Conservation (phyloP, 2,797 vertebrate species). For the Micromesistius poutassou region DNA sequence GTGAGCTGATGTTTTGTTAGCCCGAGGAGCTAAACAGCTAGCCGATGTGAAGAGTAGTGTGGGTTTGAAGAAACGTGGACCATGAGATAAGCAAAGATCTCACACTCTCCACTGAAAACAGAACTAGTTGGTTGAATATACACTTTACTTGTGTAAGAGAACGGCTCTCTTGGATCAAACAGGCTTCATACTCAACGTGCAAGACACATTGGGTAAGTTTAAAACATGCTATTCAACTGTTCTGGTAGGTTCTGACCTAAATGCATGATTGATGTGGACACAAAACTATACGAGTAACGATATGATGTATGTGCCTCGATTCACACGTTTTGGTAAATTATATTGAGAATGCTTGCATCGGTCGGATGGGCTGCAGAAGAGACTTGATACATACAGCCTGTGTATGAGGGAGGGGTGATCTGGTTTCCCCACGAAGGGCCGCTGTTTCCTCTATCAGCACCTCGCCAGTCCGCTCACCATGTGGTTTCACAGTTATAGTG, state of each 20-base stretch:
- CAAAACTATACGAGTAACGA: not conserved
- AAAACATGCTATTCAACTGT: not conserved
- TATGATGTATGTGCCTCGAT: not conserved
- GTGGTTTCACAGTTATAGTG: not conserved
- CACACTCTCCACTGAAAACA: not conserved
- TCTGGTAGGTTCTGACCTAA: not conserved
- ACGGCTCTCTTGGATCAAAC: not conserved
- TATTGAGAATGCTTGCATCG: not conserved
- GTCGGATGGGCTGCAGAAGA: not conserved
- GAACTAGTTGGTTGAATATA: too few relatives aligned
- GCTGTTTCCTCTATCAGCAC: constrained; percentile 11
- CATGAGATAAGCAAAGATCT: constrained; percentile 37
- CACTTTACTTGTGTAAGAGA: not conserved
- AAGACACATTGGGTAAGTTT: constrained; percentile 5
- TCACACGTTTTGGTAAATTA: not conserved
- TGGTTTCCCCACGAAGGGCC: constrained; percentile 23
- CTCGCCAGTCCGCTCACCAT: not conserved
- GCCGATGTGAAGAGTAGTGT: constrained; percentile 21
- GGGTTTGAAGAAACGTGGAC: constrained; percentile 23
- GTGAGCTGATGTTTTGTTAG: not conserved
- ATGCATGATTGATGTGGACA: not conserved
- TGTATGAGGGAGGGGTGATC: constrained; percentile 1
- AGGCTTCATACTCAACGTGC: not conserved
- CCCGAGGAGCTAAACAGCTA: constrained; percentile 45
- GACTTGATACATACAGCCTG: not conserved